Evolutionary conservation across 2,888 invertebrate genomes (phyloP).

Genomic region (Ferdinandea cuprea): DNA sequence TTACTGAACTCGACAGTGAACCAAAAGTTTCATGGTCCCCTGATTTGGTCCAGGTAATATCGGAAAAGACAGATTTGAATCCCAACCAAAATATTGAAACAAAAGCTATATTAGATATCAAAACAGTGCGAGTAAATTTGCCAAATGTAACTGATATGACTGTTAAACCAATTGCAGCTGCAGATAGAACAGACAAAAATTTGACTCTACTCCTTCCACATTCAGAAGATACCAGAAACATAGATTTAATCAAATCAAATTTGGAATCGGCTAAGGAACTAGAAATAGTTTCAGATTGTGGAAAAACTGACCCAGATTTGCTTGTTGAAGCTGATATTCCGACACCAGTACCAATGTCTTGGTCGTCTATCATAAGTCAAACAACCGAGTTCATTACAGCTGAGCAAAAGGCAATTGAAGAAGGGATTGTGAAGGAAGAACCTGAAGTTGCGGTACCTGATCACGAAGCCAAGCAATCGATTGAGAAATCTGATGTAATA

Average conservation of each 20-base stretch:
- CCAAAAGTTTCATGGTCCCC: slow-evolving; percentile 52
- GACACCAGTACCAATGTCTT: background rate
- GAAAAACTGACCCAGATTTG: background rate
- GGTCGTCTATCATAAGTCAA: slow-evolving; percentile 50
- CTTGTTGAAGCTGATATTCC: background rate
- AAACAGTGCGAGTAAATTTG: too few relatives aligned
- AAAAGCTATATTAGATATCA: too few relatives aligned
- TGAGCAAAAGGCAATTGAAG: background rate
- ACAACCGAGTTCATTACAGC: background rate
- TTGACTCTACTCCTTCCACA: background rate
- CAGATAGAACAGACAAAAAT: background rate
- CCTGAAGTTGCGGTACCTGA: background rate
- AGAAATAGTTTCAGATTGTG: background rate
- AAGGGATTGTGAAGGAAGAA: background rate
- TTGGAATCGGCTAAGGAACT: background rate
- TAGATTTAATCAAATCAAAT: background rate
- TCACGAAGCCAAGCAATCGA: background rate
- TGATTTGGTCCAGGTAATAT: slow-evolving; percentile 52
- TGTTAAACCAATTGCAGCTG: background rate
- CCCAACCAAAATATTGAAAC: too few relatives aligned
- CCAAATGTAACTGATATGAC: too few relatives aligned
- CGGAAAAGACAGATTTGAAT: slow-evolving; percentile 29
- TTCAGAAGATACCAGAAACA: background rate
- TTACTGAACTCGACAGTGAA: slow-evolving; percentile 46
- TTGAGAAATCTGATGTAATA: too few relatives aligned